phyloP scores from a whole-genome alignment of 2,113 vertebrate genomes.

The Cyanistes caeruleus region DNA sequence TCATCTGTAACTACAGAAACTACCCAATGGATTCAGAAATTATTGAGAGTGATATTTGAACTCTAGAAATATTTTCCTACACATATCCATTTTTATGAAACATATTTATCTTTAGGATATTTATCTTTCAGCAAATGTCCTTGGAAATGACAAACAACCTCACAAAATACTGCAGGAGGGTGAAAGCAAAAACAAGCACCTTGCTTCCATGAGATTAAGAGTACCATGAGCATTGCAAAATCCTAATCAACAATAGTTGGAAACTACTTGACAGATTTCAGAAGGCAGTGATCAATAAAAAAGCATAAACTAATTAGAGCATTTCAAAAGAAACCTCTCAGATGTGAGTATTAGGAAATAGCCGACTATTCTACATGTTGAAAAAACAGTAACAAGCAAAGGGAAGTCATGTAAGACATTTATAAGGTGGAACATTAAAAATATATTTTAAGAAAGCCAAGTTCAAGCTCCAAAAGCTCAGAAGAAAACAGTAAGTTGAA shows the following conservation, averaged over 20 bases:
- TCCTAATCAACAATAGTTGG: not conserved
- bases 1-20: not conserved
- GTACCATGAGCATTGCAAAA: not conserved
- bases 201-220: not conserved
- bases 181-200: not conserved
- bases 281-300: not conserved
- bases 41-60: not conserved
- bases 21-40: not conserved
- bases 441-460: not conserved
- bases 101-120: not conserved
- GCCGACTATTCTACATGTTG: not conserved
- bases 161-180: not conserved
- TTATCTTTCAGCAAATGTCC: not conserved
- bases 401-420: not conserved
- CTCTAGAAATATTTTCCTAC: not conserved
- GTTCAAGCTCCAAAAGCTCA: not conserved
- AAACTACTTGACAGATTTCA: not conserved
- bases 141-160: not conserved
- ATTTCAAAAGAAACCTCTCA: not conserved
- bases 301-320: not conserved
- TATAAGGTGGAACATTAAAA: not conserved
- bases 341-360: not conserved
- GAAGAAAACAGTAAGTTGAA: not conserved
- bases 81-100: not conserved
- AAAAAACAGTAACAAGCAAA: not conserved